phyloP scores from a whole-genome alignment of 2,888 invertebrate genomes.

The Eurytoma adleriae region DNA sequence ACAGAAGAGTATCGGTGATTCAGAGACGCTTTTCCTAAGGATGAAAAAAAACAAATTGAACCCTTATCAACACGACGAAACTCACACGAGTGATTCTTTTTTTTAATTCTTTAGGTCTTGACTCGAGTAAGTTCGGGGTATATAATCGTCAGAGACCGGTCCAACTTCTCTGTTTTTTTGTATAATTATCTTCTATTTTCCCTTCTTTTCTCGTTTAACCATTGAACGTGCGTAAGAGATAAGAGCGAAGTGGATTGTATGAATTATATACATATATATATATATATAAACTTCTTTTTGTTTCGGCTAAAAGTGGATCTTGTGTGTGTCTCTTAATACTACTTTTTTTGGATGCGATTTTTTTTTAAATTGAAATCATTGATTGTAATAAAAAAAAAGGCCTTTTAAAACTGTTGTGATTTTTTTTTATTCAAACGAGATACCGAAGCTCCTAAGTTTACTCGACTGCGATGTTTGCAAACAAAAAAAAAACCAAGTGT shows the following conservation, averaged over 20 bases:
- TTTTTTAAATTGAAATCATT: slow-evolving; percentile 44
- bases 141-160: slow-evolving; percentile 25
- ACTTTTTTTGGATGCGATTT: slow-evolving; percentile 36
- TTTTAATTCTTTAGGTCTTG: slow-evolving; percentile 39
- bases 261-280: slow-evolving; percentile 38
- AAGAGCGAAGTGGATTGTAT: slow-evolving; percentile 36
- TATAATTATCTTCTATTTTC: slow-evolving; percentile 17
- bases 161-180: slow-evolving; percentile 6
- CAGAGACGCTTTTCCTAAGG: slow-evolving; percentile 10
- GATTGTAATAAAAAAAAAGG: slow-evolving; percentile 48
- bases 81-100: slow-evolving; percentile 44
- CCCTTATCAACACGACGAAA: slow-evolving; percentile 46
- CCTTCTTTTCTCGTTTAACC: slow-evolving; percentile 20
- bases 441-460: slow-evolving; percentile 5
- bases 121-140: slow-evolving; percentile 38
- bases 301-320: slow-evolving; percentile 49
- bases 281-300: slow-evolving; percentile 29
- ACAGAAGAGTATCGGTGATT: slow-evolving; percentile 21
- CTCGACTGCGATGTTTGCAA: slow-evolving; percentile 16
- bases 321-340: slow-evolving; percentile 37
- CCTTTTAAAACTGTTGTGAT: slow-evolving; percentile 44
- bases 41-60: slow-evolving; percentile 22
- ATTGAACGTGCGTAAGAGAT: slow-evolving; percentile 36
- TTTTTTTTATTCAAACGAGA: slow-evolving; percentile 30
- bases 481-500: too few relatives aligned